Base-by-base conservation (phyloP, 2,797 vertebrate genomes). In the Prionace glauca region DNA sequence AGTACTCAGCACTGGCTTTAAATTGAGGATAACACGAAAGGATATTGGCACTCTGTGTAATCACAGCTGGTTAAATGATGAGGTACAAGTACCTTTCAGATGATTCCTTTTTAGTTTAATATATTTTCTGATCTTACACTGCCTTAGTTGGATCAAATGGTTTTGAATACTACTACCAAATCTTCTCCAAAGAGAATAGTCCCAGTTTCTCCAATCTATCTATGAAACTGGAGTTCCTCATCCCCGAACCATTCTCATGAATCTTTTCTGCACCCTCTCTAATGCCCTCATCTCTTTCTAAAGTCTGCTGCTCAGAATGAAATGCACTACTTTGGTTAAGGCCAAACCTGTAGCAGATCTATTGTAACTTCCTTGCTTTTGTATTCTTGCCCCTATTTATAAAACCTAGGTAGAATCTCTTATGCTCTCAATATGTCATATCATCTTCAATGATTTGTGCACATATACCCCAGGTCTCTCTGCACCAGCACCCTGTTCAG, bases 21-120 rank as follows among this genome's bases (percentile, higher is more conserved):
- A 98, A 96, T 97, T 99, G 16, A 97, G 97, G 45, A 98, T 99
- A 95, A 99, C 98, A 11, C 98, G 98, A 96, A 98, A 98, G 96
- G 99, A 99, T 96, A 97, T 99, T 97, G 97, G 97, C 94, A 99
- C 99, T 0, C 97, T 99, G 72, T 97, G 96, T 96, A 98, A 98
- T 86, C 97, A 97, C 1, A 96, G 97, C 96, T 99, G 99, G 99
- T 98, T 99, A 86, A 99, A 99, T 0, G 99, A 99, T 96, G 98
- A 98, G 98, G 99, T 99, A 96, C 96, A 96, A 94, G 24, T 29
- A 12, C 72, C 32, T 91, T 56, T 72, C 24, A 12, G 29, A 20
- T 20, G 10, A 0, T 67, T 29, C 5, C 32, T 20, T 92, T 32
- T 65, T 90, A 32, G 67, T 92, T 18, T n/a, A 20, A 45, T n/a